Evolutionary conservation across 35 echinoderm and acorn worm genomes (phyloP).

Genomic region (Apostichopus parvimensis): DNA sequence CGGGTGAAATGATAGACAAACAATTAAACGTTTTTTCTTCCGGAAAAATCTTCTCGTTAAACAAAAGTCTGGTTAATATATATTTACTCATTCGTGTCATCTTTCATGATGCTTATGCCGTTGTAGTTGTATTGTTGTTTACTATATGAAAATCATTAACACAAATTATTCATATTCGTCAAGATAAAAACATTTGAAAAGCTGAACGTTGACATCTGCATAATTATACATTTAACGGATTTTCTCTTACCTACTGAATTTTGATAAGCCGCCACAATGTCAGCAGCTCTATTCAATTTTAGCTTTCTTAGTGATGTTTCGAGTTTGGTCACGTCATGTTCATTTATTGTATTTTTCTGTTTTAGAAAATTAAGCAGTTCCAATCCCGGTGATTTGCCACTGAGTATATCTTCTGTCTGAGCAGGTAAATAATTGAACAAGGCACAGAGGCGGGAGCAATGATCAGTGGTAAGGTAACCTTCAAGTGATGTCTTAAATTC

Average conservation of each 20-base stretch:
- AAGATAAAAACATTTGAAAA: too few relatives aligned
- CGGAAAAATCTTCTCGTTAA: too few relatives aligned
- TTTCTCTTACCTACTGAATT: neutral
- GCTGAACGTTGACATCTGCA: neutral
- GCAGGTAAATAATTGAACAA: neutral
- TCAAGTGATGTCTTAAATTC: neutral
- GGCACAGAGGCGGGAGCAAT: neutral
- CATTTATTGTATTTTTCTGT: neutral
- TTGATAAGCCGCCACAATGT: neutral
- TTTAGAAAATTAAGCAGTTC: neutral
- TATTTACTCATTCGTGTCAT: too few relatives aligned
- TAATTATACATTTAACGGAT: too few relatives aligned
- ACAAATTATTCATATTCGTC: too few relatives aligned
- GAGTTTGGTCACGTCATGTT: neutral
- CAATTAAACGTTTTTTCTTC: too few relatives aligned
- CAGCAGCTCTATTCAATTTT: neutral
- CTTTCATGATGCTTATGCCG: too few relatives aligned
- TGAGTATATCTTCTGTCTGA: neutral
- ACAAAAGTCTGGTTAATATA: too few relatives aligned
- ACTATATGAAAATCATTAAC: too few relatives aligned
- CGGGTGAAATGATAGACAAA: too few relatives aligned
- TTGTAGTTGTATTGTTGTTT: too few relatives aligned
- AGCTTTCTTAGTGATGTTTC: neutral
- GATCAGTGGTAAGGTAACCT: neutral
- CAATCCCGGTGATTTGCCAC: neutral